Evolutionary conservation across 2,888 invertebrate genomes (phyloP).

Genomic region (Uloborus plumipes): DNA sequence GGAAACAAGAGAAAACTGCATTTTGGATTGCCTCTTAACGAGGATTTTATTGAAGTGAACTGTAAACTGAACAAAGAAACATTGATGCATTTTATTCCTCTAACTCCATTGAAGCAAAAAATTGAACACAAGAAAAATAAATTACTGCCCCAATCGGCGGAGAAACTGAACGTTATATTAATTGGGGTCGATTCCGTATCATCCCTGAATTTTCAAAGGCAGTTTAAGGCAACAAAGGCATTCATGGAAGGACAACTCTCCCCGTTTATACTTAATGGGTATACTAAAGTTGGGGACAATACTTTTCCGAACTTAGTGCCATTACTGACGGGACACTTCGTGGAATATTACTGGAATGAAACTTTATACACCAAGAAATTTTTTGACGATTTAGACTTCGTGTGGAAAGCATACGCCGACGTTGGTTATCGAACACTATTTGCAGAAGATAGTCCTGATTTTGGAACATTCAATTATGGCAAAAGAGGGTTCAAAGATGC

Average conservation of each 20-base stretch:
- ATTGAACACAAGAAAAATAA: slow-evolving; percentile 30
- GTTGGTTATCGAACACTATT: slow-evolving; percentile 70
- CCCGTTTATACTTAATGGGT: slow-evolving; percentile 82
- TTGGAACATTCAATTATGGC: slow-evolving; percentile 70
- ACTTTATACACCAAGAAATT: slow-evolving; percentile 39
- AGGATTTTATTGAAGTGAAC: slow-evolving; percentile 49
- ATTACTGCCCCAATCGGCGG: not conserved
- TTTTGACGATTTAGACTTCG: slow-evolving; percentile 69
- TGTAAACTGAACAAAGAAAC: slow-evolving; percentile 13
- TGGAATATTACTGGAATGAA: slow-evolving; percentile 65
- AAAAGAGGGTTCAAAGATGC: slow-evolving; percentile 70
- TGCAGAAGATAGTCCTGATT: slow-evolving; percentile 69
- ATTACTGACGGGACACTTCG: slow-evolving; percentile 67
- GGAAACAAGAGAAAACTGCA: slow-evolving; percentile 28
- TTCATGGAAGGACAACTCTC: slow-evolving; percentile 78
- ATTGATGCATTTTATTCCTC: slow-evolving; percentile 52
- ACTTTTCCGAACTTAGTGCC: slow-evolving; percentile 71
- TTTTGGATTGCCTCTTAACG: slow-evolving; percentile 45
- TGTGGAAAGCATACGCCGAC: slow-evolving; percentile 70
- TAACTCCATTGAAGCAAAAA: slow-evolving; percentile 32
- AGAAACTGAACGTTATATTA: slow-evolving; percentile 79
- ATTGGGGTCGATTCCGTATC: slow-evolving; percentile 90
- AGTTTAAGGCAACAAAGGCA: slow-evolving; percentile 80
- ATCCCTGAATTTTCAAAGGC: slow-evolving; percentile 81
- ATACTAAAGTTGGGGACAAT: slow-evolving; percentile 75